Evolutionary conservation across 2,113 vertebrate genomes (phyloP).

Genomic region (Zootoca vivipara): DNA sequence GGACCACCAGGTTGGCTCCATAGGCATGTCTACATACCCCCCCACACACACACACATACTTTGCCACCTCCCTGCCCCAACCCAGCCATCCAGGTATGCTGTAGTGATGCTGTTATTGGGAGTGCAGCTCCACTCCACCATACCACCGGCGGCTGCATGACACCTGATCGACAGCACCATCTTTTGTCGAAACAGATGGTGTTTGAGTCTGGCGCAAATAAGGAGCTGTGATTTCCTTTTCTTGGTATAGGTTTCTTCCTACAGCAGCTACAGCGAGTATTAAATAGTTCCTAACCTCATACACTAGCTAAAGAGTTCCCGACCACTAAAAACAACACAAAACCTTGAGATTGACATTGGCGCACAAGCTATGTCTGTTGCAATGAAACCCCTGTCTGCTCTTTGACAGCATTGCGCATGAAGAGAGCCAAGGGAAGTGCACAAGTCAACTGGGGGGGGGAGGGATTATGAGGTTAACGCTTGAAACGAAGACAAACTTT

Average conservation of each 20-base stretch:
- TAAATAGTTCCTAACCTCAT: neutral
- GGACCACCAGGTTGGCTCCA: too few relatives aligned
- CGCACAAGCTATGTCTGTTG: conserved; percentile 21
- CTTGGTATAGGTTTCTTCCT: neutral
- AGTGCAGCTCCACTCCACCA: too few relatives aligned
- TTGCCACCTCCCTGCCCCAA: too few relatives aligned
- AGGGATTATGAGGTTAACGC: conserved; percentile 56
- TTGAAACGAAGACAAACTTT: conserved; percentile 60
- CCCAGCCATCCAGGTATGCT: too few relatives aligned
- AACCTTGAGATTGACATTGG: conserved; percentile 42
- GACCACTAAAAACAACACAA: neutral
- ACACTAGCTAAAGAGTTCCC: neutral
- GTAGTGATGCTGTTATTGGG: too few relatives aligned
- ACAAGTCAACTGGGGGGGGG: conserved; percentile 19
- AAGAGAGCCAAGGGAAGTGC: conserved; percentile 49
- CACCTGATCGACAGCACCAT: too few relatives aligned
- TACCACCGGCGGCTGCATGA: too few relatives aligned
- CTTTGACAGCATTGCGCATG: conserved; percentile 29
- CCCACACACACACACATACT: too few relatives aligned
- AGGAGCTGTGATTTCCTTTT: neutral
- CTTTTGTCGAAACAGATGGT: too few relatives aligned
- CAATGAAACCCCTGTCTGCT: conserved; percentile 34
- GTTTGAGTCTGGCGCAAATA: neutral
- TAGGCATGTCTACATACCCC: too few relatives aligned
- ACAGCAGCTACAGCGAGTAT: neutral